Conservation (phyloP, 2,113 vertebrate genomes). For the Leptosomus discolor region DNA sequence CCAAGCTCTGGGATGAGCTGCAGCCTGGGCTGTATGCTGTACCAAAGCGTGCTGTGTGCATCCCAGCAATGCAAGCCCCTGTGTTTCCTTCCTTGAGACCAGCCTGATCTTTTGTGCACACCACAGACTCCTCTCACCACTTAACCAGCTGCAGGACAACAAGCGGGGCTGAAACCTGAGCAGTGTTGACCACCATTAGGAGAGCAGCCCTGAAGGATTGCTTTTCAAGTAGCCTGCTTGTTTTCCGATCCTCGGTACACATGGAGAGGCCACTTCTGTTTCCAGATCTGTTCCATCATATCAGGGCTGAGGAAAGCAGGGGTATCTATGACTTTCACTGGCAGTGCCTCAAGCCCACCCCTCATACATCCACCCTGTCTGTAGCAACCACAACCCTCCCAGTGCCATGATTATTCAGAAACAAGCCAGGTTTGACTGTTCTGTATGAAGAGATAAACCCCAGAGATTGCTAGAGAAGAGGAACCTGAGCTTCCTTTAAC, state of each 20-base stretch:
- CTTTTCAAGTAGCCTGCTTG: rapidly evolving
- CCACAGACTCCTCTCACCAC: neutral
- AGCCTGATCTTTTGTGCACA: neutral
- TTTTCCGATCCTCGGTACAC: neutral
- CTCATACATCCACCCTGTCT: rapidly evolving
- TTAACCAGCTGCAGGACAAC: neutral
- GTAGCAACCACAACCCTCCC: neutral
- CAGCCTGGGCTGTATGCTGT: neutral
- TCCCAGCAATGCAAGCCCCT: neutral
- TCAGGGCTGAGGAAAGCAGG: neutral
- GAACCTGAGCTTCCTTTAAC: neutral
- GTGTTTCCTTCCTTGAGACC: neutral
- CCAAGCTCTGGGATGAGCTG: neutral
- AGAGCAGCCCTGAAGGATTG: neutral
- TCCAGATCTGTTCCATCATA: neutral
- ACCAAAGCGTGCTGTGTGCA: neutral
- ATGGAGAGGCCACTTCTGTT: neutral
- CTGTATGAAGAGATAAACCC: no score
- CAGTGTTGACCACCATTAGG: neutral
- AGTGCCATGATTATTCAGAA: neutral
- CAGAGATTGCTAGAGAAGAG: neutral
- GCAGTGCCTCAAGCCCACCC: neutral
- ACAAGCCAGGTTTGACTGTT: no score
- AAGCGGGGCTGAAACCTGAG: neutral
- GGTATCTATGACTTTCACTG: neutral